Base-by-base conservation (phyloP, 2,888 invertebrate genomes). In the Latrodectus hesperus region DNA sequence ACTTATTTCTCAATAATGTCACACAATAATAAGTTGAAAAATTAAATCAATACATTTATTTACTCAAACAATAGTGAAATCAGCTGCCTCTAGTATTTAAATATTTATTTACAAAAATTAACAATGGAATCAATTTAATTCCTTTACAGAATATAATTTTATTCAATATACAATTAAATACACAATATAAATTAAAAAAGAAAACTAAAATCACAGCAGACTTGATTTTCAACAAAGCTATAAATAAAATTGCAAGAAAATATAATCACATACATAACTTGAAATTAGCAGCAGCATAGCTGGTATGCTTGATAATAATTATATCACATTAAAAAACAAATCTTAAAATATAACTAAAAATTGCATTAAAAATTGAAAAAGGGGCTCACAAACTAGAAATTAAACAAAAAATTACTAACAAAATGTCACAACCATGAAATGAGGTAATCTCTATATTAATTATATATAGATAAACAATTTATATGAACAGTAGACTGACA, bases 91-190 rank as follows among this genome's bases (percentile, higher is more conserved):
- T 68, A 77, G 14, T 78, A 53, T 65, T 74, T 73, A 52, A 16
- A 74, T 17, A 38, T 73, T 12, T 14, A 70, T 9, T 12, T 17
- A 11, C n/a, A 73, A 17, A 52, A 70, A 70, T 38, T 38, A 22
- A 70, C 22, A 12, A 10, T 38, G 16, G 22, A 11, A 38, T 71
- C 52, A 73, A 52, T 52, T 72, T n/a, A 3, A 60, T 68, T 22
- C 53, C 60, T 17, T 9, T 26, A 60, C 22, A 53, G 52, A 67
- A 60, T 51, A 80, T 81, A 73, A 65, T 70, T 72, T 51, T 17
- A 75, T 75, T 64, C 81, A 79, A 68, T 87, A 77, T 87, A 87
- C 86, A 87, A 73, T 87, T 87, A 87, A 87, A 87, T 87, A 87
- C 86, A 87, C 86, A 87, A 87, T 86, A 55, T 86, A 86, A 80